These are phyloP conservation scores for Hydrotaea diabolus DNA, from an alignment of 2,888 invertebrate genomes.

Conservation along the genomic window DNA sequence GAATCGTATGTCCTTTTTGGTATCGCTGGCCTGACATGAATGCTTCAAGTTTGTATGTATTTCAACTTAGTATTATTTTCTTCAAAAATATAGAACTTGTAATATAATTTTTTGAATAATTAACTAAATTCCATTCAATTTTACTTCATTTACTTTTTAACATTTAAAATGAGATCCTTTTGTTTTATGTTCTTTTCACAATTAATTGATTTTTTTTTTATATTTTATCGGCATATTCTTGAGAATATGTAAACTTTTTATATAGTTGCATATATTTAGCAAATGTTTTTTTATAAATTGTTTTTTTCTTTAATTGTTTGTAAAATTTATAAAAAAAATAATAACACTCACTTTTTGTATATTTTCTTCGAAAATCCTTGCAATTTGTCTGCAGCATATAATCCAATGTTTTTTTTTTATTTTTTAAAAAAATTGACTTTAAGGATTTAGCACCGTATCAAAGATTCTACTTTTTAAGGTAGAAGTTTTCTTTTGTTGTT, in stretches of 20 bases:
- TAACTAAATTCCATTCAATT: too few species aligned
- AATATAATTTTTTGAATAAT: too few species aligned
- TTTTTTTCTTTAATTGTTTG: background rate
- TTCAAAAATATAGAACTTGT: too few species aligned
- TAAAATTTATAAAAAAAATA: background rate
- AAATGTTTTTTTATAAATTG: background rate
- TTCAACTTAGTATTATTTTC: too few species aligned
- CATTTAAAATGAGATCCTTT: too few species aligned
- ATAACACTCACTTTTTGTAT: conserved; percentile 59
- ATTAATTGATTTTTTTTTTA: background rate
- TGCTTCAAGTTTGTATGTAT: too few species aligned
- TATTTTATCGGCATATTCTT: background rate
- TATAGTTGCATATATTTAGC: background rate
- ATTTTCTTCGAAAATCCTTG: conserved; percentile 5
- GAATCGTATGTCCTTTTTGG: too few species aligned
- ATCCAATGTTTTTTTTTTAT: conserved; percentile 43
- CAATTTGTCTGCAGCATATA: conserved; percentile 3
- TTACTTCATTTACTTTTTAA: too few species aligned
- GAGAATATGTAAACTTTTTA: background rate
- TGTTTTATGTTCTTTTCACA: too few species aligned
- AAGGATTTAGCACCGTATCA: conserved; percentile 42
- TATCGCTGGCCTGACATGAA: too few species aligned
- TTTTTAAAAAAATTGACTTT: background rate
- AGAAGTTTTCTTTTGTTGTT: conserved; percentile 1
- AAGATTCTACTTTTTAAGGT: too few species aligned